Conservation (phyloP, 2,888 invertebrate species). For the Ectropis crepuscularia region DNA sequence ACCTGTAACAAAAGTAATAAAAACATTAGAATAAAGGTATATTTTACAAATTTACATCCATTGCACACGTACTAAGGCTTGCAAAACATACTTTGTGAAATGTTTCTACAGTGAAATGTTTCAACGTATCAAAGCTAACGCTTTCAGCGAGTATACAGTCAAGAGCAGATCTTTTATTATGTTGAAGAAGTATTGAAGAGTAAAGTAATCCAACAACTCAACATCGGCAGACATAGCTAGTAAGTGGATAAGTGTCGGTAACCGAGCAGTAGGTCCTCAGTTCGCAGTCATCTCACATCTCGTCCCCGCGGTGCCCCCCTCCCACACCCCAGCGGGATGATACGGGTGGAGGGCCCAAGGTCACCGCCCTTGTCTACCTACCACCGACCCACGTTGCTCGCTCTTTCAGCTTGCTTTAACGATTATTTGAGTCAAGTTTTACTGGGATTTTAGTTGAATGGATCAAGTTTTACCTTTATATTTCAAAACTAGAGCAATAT, state of each 20-base stretch:
- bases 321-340: slow-evolving; percentile 41
- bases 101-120: too few relatives aligned
- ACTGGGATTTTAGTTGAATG: slow-evolving; percentile 34
- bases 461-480: slow-evolving; percentile 12
- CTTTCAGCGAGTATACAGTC: too few relatives aligned
- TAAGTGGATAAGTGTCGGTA: slow-evolving; percentile 35
- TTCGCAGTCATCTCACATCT: slow-evolving; percentile 75
- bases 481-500: not conserved
- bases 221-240: slow-evolving; percentile 44
- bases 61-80: too few relatives aligned
- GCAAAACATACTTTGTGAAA: too few relatives aligned
- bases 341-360: slow-evolving; percentile 64
- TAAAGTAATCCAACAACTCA: not conserved
- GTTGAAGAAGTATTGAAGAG: too few relatives aligned
- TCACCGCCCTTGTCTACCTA: slow-evolving; percentile 78
- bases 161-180: too few relatives aligned
- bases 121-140: too few relatives aligned
- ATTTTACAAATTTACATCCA: slow-evolving; percentile 1
- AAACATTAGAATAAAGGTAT: slow-evolving; percentile 28
- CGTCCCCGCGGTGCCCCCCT: slow-evolving; percentile 51
- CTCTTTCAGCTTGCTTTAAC: slow-evolving; percentile 59
- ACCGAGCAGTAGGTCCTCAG: slow-evolving; percentile 67
- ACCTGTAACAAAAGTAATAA: slow-evolving; percentile 52
- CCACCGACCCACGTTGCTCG: slow-evolving; percentile 73
- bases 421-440: slow-evolving; percentile 61